phyloP scores from a whole-genome alignment of 64 coral and sea anemone genomes.

The Montipora foliosa region DNA sequence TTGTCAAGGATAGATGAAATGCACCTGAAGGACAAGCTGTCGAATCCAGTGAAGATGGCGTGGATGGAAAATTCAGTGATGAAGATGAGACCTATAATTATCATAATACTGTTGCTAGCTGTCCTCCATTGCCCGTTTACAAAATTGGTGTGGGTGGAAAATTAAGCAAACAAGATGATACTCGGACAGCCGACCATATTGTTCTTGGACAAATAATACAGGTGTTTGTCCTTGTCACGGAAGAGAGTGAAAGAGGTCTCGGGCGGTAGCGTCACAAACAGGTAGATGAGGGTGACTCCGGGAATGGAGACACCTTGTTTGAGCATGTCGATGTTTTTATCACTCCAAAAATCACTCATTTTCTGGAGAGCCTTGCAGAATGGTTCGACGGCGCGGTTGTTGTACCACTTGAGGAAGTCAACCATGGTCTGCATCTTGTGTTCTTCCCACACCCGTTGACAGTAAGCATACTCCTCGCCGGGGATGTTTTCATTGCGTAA shows the following conservation, averaged over 20 bases:
- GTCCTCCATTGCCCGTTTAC: too few species aligned
- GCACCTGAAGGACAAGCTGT: too few species aligned
- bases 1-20: too few species aligned
- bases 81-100: too few species aligned
- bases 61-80: too few species aligned
- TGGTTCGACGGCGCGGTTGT: conserved; percentile 18
- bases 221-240: conserved; percentile 24
- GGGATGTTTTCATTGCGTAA: background rate
- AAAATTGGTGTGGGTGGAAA: too few species aligned
- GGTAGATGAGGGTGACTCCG: too few species aligned
- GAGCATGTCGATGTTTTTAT: too few species aligned
- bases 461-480: background rate
- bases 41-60: too few species aligned
- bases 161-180: background rate
- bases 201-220: conserved; percentile 23
- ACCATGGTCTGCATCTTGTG: background rate
- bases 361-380: conserved; percentile 34
- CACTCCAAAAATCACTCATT: conserved; percentile 14
- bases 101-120: too few species aligned
- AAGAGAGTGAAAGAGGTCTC: background rate
- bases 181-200: conserved; percentile 11
- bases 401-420: conserved; percentile 30
- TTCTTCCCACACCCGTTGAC: conserved; percentile 32
- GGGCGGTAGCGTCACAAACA: too few species aligned
- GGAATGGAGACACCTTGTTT: too few species aligned